These are phyloP conservation scores for Clostera curtula DNA, from an alignment of 2,888 invertebrate species.

Conservation along the genomic window DNA sequence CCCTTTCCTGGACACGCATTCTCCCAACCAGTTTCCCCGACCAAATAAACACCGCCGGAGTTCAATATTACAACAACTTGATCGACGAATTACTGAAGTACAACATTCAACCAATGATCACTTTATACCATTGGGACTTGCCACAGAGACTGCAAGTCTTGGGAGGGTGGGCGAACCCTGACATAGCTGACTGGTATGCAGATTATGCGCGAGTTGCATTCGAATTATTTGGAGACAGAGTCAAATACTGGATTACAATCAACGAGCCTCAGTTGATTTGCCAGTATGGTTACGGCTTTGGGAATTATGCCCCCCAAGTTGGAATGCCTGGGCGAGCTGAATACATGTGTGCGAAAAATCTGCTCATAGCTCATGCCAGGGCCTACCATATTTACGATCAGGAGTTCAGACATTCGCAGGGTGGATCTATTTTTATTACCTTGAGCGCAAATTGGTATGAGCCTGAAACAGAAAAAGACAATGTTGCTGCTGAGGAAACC, in stretches of 20 bases:
- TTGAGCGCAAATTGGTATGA: constrained; percentile 40
- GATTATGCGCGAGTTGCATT: constrained; percentile 58
- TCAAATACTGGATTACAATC: constrained; percentile 70
- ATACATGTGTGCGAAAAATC: constrained; percentile 59
- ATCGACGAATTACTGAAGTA: constrained; percentile 72
- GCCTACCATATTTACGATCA: constrained; percentile 65
- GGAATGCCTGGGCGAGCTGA: constrained; percentile 49
- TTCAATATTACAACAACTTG: constrained; percentile 48
- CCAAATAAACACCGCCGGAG: constrained; percentile 66
- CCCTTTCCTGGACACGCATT: constrained; percentile 78
- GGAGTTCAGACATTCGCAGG: constrained; percentile 44
- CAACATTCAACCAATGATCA: constrained; percentile 76
- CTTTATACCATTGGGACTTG: constrained; percentile 70
- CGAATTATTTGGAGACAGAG: constrained; percentile 57
- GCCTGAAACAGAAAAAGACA: constrained; percentile 58
- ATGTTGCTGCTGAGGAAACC: constrained; percentile 49
- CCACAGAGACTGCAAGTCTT: constrained; percentile 65
- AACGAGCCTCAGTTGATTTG: constrained; percentile 66
- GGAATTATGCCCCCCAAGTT: constrained; percentile 32
- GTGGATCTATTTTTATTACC: constrained; percentile 25
- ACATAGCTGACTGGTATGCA: constrained; percentile 55
- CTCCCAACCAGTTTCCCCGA: constrained; percentile 73
- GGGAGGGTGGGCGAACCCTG: constrained; percentile 67
- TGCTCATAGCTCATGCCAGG: constrained; percentile 70
- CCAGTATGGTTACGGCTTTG: constrained; percentile 51